These are phyloP conservation scores for Taenioides sp. DNA, from an alignment of 2,797 vertebrate species.

Conservation along the genomic window DNA sequence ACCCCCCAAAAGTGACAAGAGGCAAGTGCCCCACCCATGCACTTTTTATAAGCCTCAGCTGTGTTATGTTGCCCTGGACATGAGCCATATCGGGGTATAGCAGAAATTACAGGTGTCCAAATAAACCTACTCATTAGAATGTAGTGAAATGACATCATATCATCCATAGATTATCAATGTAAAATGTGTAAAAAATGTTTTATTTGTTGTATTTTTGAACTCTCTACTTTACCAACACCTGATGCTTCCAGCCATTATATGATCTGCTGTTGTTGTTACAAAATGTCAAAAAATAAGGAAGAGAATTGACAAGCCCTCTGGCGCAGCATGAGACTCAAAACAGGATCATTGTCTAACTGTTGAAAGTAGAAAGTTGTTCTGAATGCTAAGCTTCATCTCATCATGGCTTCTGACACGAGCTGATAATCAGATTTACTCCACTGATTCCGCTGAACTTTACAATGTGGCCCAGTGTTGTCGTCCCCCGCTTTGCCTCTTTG, in stretches of 20 bases:
- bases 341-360: constrained; percentile 90
- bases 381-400: constrained; percentile 97
- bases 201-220: constrained; percentile 8
- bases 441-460: constrained; percentile 92
- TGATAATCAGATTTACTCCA: constrained; percentile 99
- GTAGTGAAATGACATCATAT: neutral
- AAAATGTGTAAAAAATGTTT: neutral
- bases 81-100: constrained; percentile 28
- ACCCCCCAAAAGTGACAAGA: constrained; percentile 52
- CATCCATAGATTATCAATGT: neutral
- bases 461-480: constrained; percentile 93
- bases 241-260: constrained; percentile 9
- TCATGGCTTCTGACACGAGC: constrained; percentile 98
- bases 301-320: constrained; percentile 31
- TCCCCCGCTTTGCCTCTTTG: constrained; percentile 47
- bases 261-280: constrained; percentile 27
- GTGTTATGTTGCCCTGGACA: constrained; percentile 58
- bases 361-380: constrained; percentile 90
- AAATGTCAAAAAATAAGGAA: constrained; percentile 26
- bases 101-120: constrained; percentile 70
- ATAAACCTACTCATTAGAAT: constrained; percentile 32
- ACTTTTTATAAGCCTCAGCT: constrained; percentile 30
- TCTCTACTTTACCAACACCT: neutral
- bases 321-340: constrained; percentile 77
- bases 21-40: constrained; percentile 63